These are phyloP conservation scores for Hydraecia micacea DNA, from an alignment of 2,888 invertebrate genomes.

Conservation along the genomic window DNA sequence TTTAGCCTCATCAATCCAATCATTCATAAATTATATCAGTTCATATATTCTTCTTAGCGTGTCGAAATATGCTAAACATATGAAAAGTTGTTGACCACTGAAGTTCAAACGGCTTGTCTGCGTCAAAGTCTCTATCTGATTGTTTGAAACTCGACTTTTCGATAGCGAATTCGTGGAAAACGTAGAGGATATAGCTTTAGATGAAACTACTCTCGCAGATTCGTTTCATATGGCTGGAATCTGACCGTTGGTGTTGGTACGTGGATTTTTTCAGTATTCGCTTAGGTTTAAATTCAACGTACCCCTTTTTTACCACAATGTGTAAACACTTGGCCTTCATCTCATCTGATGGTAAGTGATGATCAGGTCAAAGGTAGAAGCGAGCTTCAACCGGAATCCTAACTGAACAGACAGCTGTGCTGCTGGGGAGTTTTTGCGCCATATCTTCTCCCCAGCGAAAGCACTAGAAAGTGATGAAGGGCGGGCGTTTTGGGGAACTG, in stretches of 20 bases:
- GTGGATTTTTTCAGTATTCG: background rate
- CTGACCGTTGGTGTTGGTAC: background rate
- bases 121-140: background rate
- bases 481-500: too few relatives aligned
- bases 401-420: too few relatives aligned
- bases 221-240: background rate
- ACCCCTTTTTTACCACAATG: too few relatives aligned
- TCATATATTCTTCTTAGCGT: background rate
- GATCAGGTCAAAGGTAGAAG: too few relatives aligned
- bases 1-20: background rate
- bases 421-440: too few relatives aligned
- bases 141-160: background rate
- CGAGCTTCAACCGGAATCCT: too few relatives aligned
- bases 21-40: background rate
- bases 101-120: background rate
- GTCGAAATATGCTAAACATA: background rate
- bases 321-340: too few relatives aligned
- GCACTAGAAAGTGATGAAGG: too few relatives aligned
- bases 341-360: too few relatives aligned
- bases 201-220: background rate
- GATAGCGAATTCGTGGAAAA: background rate
- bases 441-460: too few relatives aligned
- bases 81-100: background rate
- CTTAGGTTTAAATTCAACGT: background rate
- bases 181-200: background rate